Evolutionary conservation across 1,140 invertebrate genomes (phyloP).

Genomic region (Brachionus plicatilis): DNA sequence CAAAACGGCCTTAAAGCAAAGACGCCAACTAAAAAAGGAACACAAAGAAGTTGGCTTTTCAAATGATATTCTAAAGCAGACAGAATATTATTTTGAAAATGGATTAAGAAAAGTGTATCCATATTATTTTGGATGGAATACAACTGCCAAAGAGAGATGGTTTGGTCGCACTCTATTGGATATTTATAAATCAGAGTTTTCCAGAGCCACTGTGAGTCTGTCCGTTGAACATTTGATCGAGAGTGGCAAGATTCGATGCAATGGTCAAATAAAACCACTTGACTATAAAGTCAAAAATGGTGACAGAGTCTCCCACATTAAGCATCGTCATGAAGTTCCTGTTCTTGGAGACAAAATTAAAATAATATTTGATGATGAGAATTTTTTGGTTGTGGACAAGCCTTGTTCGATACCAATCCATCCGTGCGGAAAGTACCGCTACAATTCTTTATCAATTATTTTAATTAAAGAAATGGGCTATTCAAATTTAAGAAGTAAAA

Average conservation of each 20-base stretch:
- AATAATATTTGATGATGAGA: conserved; percentile 92
- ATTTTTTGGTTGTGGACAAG: conserved; percentile 98
- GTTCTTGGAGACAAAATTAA: conserved; percentile 83
- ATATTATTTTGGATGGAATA: conserved; percentile 94
- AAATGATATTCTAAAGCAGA: conserved; percentile 34
- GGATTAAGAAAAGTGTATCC: conserved; percentile 87
- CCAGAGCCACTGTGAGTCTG: conserved; percentile 67
- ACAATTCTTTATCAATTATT: conserved; percentile 92
- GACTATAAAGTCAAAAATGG: conserved; percentile 89
- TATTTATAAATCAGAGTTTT: conserved; percentile 85
- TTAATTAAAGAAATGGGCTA: conserved; percentile 90
- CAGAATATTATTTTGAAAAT: conserved; percentile 34
- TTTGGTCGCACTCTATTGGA: conserved; percentile 86
- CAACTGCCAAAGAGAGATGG: conserved; percentile 95
- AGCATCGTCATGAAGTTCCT: conserved; percentile 93
- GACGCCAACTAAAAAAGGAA: not conserved
- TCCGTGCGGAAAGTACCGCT: conserved; percentile 88
- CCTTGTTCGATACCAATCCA: conserved; percentile 98
- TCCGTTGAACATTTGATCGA: conserved; percentile 72
- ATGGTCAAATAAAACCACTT: conserved; percentile 79
- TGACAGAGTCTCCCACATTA: conserved; percentile 59
- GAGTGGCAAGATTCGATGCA: conserved; percentile 83
- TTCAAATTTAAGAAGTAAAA: conserved; percentile 82
- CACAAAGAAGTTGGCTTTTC: conserved; percentile 26
- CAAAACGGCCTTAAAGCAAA: not conserved